Evolutionary conservation across 2,888 invertebrate species (phyloP).

Genomic region (Halocaridina rubra): DNA sequence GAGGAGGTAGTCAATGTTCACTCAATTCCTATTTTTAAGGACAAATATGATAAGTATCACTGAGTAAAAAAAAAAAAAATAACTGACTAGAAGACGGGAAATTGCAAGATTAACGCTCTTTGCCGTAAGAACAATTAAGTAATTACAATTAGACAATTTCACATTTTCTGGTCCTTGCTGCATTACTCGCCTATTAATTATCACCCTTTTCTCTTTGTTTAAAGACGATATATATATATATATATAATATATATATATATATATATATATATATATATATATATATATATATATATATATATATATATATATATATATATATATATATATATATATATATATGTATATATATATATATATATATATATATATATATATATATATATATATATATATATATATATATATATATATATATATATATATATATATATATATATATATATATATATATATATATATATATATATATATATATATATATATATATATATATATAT

Average conservation of each 20-base stretch:
- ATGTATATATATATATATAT: background rate
- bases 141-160: no score
- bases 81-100: no score
- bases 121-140: no score
- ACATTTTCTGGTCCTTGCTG: no score
- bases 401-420: no score
- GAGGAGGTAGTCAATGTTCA: no score
- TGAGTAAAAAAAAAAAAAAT: no score
- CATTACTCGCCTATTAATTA: no score
- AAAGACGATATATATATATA: constrained; percentile 1
- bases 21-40: no score
- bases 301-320: constrained; percentile 6
- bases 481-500: background rate
- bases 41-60: no score
- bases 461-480: background rate
- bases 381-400: background rate
- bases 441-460: background rate
- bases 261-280: constrained; percentile 19
- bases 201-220: no score
- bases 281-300: background rate
- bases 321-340: background rate
- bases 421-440: background rate
- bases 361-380: background rate
- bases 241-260: background rate
- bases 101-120: no score